Conservation (phyloP, 2,113 vertebrate species). For the Parus major region DNA sequence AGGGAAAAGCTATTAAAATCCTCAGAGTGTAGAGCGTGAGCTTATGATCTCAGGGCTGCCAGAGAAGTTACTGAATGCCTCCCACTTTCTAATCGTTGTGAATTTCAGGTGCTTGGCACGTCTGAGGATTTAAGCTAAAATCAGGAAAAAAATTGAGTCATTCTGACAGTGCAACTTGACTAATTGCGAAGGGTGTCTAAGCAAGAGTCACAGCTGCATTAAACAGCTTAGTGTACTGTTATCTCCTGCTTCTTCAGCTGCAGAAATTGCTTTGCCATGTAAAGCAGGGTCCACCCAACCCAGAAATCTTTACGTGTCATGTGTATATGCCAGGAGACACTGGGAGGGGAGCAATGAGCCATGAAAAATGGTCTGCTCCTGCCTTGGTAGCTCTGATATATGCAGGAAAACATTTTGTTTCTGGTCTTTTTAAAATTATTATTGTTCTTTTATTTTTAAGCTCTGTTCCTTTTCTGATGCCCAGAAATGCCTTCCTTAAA, state of each 20-base stretch:
- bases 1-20: background rate
- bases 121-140: constrained; percentile 17
- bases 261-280: background rate
- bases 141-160: background rate
- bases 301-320: accelerated
- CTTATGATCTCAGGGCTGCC: background rate
- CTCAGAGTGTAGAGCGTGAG: background rate
- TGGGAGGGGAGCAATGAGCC: background rate
- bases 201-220: background rate
- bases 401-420: background rate
- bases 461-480: background rate
- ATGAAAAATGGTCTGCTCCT: background rate
- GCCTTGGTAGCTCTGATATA: background rate
- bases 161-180: background rate
- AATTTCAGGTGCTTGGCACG: background rate
- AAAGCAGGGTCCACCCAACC: background rate
- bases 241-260: background rate
- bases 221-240: background rate
- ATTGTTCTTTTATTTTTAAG: background rate
- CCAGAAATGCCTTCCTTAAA: background rate
- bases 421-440: background rate
- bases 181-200: background rate
- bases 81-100: background rate
- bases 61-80: background rate
- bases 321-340: background rate